Evolutionary conservation across 1,140 invertebrate species (phyloP).

Genomic region (Dinothrombium tinctorium): DNA sequence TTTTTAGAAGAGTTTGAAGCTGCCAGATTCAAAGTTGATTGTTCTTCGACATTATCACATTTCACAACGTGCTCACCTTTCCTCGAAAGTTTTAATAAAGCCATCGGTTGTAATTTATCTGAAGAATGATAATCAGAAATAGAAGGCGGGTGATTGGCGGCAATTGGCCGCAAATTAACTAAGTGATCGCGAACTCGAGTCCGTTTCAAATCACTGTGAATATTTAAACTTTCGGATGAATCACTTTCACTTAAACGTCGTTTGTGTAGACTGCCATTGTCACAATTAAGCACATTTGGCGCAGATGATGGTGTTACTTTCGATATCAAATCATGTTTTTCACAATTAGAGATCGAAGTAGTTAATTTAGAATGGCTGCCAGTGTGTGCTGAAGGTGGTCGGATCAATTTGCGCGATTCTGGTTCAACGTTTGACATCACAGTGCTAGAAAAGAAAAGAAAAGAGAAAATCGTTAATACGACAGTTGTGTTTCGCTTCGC

Average conservation of each 20-base stretch:
- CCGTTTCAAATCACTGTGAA: too few relatives aligned
- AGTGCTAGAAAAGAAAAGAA: neutral
- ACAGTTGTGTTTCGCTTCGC: neutral
- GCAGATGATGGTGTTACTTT: neutral
- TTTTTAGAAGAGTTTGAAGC: constrained; percentile 1
- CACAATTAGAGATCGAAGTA: neutral
- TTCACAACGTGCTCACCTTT: too few relatives aligned
- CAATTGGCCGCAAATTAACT: too few relatives aligned
- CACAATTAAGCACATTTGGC: neutral
- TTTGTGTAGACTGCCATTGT: neutral
- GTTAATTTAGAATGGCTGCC: neutral
- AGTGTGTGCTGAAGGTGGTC: neutral
- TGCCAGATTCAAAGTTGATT: neutral
- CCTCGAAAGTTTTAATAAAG: too few relatives aligned
- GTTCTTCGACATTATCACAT: too few relatives aligned
- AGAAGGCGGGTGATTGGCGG: too few relatives aligned
- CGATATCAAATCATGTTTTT: neutral
- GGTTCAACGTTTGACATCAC: neutral
- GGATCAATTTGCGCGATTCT: too few relatives aligned
- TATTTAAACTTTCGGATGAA: too few relatives aligned
- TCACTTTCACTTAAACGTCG: too few relatives aligned
- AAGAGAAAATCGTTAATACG: neutral
- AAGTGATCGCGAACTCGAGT: too few relatives aligned
- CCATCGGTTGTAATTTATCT: too few relatives aligned
- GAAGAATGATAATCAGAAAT: too few relatives aligned